Percentiles rank a stretch among this genome's conserved stretches.
Evolutionary conservation across 2,113 vertebrate species (phyloP).

Genomic region (Paramisgurnus dabryanus): DNA sequence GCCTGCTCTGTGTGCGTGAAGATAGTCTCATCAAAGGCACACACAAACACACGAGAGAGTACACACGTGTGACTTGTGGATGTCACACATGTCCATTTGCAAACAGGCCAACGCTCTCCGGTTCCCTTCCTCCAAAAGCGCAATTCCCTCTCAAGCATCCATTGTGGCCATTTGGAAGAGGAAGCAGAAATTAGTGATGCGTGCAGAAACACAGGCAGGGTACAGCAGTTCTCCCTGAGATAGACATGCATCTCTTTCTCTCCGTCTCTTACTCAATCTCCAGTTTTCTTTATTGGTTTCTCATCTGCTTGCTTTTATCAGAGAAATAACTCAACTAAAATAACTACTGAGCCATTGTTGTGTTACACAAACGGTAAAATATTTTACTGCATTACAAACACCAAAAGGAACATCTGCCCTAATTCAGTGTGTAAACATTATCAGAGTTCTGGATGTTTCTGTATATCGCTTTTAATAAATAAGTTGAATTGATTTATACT

Average conservation of each 20-base stretch:
- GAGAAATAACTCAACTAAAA: constrained; percentile 8
- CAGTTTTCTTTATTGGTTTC: constrained; percentile 3
- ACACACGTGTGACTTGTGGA: constrained; percentile 37
- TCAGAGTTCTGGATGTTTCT: background rate
- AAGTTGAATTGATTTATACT: too few species aligned
- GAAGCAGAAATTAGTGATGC: constrained; percentile 64
- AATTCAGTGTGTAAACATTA: background rate
- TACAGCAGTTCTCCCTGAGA: background rate
- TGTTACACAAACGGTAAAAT: background rate
- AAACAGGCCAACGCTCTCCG: constrained; percentile 65
- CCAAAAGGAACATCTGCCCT: background rate
- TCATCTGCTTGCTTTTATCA: constrained; percentile 13
- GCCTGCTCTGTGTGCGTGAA: constrained; percentile 27
- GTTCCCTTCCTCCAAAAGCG: constrained; percentile 55
- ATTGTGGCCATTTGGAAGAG: constrained; percentile 63
- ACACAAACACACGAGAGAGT: constrained; percentile 45
- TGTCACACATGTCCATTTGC: constrained; percentile 70
- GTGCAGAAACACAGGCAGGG: constrained; percentile 60
- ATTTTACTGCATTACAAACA: constrained; percentile 8
- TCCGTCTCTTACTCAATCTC: background rate
- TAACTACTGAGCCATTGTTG: background rate
- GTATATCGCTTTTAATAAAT: constrained; percentile 2
- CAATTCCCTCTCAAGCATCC: constrained; percentile 69
- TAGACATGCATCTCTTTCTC: background rate
- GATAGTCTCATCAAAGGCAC: constrained; percentile 34